phyloP scores from a whole-genome alignment of 2,113 vertebrate genomes.

The Mirounga angustirostris region DNA sequence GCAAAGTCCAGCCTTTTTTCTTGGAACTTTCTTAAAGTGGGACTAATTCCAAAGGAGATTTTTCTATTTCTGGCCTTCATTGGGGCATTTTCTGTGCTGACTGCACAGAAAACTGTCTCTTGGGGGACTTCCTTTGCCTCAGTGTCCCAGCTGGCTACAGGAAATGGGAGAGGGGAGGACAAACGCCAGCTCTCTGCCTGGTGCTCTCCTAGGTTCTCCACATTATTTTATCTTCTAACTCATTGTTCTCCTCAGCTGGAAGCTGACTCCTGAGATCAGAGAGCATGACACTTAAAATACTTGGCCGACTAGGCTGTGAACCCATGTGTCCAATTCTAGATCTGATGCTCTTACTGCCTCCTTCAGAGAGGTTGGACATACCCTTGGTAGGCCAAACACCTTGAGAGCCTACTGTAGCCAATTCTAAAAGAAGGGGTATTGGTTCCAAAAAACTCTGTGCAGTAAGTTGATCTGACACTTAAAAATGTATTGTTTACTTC shows the following conservation, averaged over 20 bases:
- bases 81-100: not conserved
- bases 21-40: conserved; percentile 34
- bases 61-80: not conserved
- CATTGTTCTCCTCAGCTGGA: not conserved
- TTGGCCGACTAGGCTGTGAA: not conserved
- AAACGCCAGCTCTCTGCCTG: not conserved
- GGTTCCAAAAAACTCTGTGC: not conserved
- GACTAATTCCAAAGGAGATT: not conserved
- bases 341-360: not conserved
- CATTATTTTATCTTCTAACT: not conserved
- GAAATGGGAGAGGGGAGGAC: not conserved
- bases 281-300: not conserved
- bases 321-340: not conserved
- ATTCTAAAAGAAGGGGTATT: not conserved
- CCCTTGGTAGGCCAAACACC: not conserved
- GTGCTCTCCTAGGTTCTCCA: not conserved
- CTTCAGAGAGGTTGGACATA: not conserved
- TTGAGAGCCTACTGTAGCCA: not conserved
- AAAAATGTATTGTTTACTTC: not conserved
- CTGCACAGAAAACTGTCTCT: not conserved
- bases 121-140: not conserved
- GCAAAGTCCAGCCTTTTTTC: not conserved
- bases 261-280: not conserved
- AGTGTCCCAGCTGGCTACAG: not conserved
- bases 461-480: not conserved